Conservation (phyloP, 2,888 invertebrate genomes). For the Acanthococcus lagerstroemiae region DNA sequence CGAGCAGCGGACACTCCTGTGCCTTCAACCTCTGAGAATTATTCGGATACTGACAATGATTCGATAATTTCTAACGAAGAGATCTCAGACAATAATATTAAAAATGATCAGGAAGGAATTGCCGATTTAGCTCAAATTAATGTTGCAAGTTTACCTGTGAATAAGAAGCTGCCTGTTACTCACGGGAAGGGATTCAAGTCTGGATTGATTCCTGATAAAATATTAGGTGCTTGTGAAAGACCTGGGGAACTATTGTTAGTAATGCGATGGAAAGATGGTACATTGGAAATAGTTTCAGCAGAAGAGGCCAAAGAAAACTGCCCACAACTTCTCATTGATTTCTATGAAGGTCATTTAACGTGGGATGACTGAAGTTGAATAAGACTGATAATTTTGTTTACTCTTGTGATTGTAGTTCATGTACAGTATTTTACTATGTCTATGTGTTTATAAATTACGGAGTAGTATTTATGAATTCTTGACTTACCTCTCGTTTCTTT, state of each 20-base stretch:
- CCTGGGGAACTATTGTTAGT: slow-evolving; percentile 8
- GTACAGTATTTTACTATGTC: too few relatives aligned
- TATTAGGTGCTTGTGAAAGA: slow-evolving; percentile 4
- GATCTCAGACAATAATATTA: not conserved
- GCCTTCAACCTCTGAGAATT: not conserved
- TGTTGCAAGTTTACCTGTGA: not conserved
- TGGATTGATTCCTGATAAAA: slow-evolving; percentile 12
- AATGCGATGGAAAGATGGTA: slow-evolving; percentile 12
- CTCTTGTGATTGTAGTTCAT: too few relatives aligned
- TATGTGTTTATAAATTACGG: too few relatives aligned
- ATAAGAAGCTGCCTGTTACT: not conserved
- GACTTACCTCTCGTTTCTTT: too few relatives aligned
- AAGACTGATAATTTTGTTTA: too few relatives aligned
- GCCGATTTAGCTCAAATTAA: not conserved
- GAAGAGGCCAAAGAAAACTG: slow-evolving; percentile 19
- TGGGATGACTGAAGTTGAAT: too few relatives aligned
- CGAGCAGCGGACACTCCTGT: not conserved
- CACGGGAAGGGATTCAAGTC: slow-evolving; percentile 1
- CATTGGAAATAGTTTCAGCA: slow-evolving; percentile 1
- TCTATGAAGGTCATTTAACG: slow-evolving; percentile 12
- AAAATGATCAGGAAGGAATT: not conserved
- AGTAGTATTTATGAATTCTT: too few relatives aligned
- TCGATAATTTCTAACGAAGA: too few relatives aligned
- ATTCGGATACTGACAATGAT: not conserved
- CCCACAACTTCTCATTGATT: slow-evolving; percentile 13